Base-by-base conservation (phyloP, 2,888 invertebrate species). In the Thera obeliscata region DNA sequence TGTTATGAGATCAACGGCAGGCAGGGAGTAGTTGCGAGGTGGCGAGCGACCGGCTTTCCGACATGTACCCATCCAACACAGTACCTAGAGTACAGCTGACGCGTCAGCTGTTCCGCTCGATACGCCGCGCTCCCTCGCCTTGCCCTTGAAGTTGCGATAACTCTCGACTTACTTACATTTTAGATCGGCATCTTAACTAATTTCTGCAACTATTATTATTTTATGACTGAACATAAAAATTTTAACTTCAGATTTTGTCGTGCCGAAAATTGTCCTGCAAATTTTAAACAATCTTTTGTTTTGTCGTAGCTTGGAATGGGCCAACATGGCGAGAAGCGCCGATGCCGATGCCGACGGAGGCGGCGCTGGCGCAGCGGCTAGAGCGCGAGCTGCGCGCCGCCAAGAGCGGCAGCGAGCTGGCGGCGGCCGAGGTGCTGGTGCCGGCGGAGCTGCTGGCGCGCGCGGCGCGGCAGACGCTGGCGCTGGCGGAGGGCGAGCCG, bases 401-500 rank as follows among this genome's bases (percentile, higher is more conserved):
- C 55, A 97, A 98, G 88, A 95, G 96, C 72, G 96, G 96, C 79
- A 94, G 94, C 79, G 96, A 97, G 87, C 91, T 98, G 76, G 96
- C 96, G 67, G 96, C 97, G 82, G 97, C 97, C 35, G 97, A 98
- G 91, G 97, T 98, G 66, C 94, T 98, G 74, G 94, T 98, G 77
- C 98, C 98, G 49, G 96, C 96, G 62, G 97, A 97, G 86, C 95
- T 98, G 73, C 95, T 97, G 66, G 95, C 96, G 74, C 94, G 96
- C 75, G 96, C 98, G 71, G 96, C 98, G 57, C 94, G 96, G 73
- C 96, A 97, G 85, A 96, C 98, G 70, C 94, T 98, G 62, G 95
- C 95, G 64, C 96, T 97, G 94, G 97, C 98, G 1, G 97, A 98
- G 85, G 96, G 96, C 61, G 98, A 98, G 89, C 98, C 98, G 22